Evolutionary conservation across 53 echinoderm and acorn worm genomes (phyloP).

Genomic region (Glandiceps talaboti): DNA sequence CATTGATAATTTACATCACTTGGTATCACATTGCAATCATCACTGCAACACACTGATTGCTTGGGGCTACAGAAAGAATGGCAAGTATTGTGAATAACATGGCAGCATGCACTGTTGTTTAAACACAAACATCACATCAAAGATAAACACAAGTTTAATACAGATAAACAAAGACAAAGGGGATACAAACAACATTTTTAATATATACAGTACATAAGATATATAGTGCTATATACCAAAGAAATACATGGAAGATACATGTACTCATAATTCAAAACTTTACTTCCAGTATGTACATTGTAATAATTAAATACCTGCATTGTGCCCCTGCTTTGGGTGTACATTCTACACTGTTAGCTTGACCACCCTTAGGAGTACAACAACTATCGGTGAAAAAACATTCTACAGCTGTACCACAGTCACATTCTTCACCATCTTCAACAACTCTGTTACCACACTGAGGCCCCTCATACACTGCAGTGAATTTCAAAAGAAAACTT

Average conservation of each 20-base stretch:
- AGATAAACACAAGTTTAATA: too few species aligned
- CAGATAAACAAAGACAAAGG: too few species aligned
- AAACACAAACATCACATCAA: too few species aligned
- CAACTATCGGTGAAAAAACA: slow-evolving; percentile 24
- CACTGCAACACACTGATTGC: slow-evolving; percentile 24
- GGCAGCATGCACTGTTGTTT: too few species aligned
- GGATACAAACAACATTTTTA: too few species aligned
- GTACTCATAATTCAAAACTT: neutral
- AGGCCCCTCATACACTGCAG: slow-evolving; percentile 17
- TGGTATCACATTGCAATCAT: slow-evolving; percentile 26
- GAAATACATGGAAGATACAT: neutral
- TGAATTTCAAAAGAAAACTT: too few species aligned
- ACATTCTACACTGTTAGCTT: slow-evolving; percentile 23
- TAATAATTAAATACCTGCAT: slow-evolving; percentile 28
- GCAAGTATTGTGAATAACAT: too few species aligned
- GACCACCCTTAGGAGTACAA: slow-evolving; percentile 37
- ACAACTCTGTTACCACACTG: slow-evolving; percentile 39
- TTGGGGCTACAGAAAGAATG: slow-evolving; percentile 22
- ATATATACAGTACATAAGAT: too few species aligned
- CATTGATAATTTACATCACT: slow-evolving; percentile 13
- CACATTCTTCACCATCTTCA: slow-evolving; percentile 43
- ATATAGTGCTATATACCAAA: too few species aligned
- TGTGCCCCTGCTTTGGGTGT: slow-evolving; percentile 16
- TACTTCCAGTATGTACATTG: neutral
- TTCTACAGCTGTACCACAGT: slow-evolving; percentile 26